A percentile compares a stretch with the other conserved stretches of the same genome.
Evolutionary conservation across 2,797 vertebrate genomes (phyloP).

Genomic region (Enteromius anoplus): DNA sequence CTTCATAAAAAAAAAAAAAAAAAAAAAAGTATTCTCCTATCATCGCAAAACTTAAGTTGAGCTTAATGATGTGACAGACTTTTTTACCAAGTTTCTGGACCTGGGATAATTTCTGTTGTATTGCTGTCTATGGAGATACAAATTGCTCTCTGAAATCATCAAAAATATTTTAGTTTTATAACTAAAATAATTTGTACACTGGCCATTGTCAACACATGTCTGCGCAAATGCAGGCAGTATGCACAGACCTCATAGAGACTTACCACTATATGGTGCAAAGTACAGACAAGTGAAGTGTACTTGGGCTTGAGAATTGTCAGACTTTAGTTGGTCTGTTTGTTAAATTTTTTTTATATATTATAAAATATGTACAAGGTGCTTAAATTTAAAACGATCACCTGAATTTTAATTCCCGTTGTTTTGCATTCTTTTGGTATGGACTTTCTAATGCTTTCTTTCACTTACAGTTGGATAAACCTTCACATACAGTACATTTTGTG

Average conservation of each 20-base stretch:
- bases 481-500: neutral
- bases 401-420: neutral
- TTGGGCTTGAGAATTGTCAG: neutral
- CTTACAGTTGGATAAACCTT: constrained; percentile 18
- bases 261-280: neutral
- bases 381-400: neutral
- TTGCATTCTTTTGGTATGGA: neutral
- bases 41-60: too few relatives aligned
- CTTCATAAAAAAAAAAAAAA: too few relatives aligned
- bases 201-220: neutral
- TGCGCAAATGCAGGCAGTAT: neutral
- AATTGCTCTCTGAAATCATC: too few relatives aligned
- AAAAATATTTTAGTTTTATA: neutral
- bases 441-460: constrained; percentile 14
- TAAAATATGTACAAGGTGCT: neutral
- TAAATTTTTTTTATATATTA: neutral
- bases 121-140: too few relatives aligned
- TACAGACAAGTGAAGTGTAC: neutral
- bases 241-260: neutral
- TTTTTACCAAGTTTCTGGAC: too few relatives aligned
- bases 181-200: neutral
- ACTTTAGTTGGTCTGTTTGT: neutral
- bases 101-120: too few relatives aligned
- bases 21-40: too few relatives aligned
- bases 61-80: too few relatives aligned